These are phyloP conservation scores for Vicugna pacos DNA, from an alignment of 2,113 vertebrate species.

Conservation along the genomic window DNA sequence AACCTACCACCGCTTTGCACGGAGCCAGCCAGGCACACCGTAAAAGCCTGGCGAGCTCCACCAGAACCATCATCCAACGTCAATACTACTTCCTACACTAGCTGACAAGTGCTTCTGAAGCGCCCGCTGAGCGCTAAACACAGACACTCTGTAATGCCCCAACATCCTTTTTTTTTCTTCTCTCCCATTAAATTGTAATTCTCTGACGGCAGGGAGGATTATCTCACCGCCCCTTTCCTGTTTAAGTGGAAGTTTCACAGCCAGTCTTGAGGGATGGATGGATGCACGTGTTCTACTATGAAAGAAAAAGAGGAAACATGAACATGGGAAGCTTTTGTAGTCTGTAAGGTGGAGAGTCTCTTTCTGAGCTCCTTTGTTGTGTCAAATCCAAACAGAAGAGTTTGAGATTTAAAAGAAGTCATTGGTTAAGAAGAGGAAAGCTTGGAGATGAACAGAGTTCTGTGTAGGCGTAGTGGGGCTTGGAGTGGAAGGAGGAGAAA, in stretches of 20 bases:
- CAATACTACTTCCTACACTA: not conserved
- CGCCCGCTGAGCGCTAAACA: not conserved
- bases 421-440: not conserved
- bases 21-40: not conserved
- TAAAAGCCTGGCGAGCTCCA: not conserved
- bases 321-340: not conserved
- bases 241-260: not conserved
- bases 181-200: not conserved
- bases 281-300: not conserved
- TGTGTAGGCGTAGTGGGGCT: not conserved
- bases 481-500: not conserved
- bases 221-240: not conserved
- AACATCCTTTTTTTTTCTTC: not conserved
- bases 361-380: not conserved
- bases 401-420: not conserved
- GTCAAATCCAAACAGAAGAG: not conserved
- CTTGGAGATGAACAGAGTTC: not conserved
- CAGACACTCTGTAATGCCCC: not conserved
- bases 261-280: not conserved
- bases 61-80: accelerated
- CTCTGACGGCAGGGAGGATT: not conserved
- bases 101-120: not conserved
- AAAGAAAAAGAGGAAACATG: not conserved
- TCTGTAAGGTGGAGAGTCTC: not conserved
- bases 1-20: accelerated